Evolutionary conservation across 37 sponge, comb jelly and placozoan species (phyloP).

Genomic region (Crambe crambe): DNA sequence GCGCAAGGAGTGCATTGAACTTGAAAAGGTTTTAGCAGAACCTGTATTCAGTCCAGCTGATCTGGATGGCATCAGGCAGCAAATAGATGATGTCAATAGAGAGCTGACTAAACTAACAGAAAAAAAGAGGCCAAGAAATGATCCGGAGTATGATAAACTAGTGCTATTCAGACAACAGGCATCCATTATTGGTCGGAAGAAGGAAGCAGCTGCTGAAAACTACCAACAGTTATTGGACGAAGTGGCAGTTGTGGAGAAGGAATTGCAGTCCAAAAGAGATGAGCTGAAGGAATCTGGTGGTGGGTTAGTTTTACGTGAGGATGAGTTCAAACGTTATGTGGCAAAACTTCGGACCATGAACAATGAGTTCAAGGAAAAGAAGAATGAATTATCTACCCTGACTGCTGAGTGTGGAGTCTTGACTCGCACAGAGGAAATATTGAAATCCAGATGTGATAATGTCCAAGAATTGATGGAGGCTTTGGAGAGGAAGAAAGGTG

Average conservation of each 20-base stretch:
- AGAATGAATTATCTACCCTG: constrained; percentile 69
- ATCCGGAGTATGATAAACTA: constrained; percentile 83
- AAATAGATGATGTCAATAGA: constrained; percentile 60
- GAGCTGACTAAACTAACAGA: constrained; percentile 76
- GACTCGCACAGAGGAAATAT: constrained; percentile 87
- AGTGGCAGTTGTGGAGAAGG: constrained; percentile 41
- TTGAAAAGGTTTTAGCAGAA: constrained; percentile 76
- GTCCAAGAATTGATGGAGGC: constrained; percentile 52
- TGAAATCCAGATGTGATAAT: constrained; percentile 67
- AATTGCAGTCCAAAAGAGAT: constrained; percentile 48
- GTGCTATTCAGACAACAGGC: constrained; percentile 97
- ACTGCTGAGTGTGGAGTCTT: constrained; percentile 93
- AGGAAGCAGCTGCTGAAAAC: constrained; percentile 57
- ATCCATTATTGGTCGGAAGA: constrained; percentile 81
- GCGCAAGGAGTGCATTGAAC: constrained; percentile 61
- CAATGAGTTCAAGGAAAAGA: constrained; percentile 88
- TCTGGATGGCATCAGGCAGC: constrained; percentile 62
- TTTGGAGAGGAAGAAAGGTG: constrained; percentile 87
- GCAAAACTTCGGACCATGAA: constrained; percentile 73
- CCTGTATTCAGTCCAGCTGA: constrained; percentile 86
- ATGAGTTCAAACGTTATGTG: constrained; percentile 82
- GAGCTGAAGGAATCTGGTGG: constrained; percentile 62
- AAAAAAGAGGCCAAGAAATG: constrained; percentile 75
- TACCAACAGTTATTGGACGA: constrained; percentile 72
- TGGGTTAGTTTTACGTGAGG: constrained; percentile 76